A percentile compares a stretch with the other conserved stretches of the same genome.
Conservation (phyloP, 2,113 vertebrate species). For the Amphilophus citrinellus region DNA sequence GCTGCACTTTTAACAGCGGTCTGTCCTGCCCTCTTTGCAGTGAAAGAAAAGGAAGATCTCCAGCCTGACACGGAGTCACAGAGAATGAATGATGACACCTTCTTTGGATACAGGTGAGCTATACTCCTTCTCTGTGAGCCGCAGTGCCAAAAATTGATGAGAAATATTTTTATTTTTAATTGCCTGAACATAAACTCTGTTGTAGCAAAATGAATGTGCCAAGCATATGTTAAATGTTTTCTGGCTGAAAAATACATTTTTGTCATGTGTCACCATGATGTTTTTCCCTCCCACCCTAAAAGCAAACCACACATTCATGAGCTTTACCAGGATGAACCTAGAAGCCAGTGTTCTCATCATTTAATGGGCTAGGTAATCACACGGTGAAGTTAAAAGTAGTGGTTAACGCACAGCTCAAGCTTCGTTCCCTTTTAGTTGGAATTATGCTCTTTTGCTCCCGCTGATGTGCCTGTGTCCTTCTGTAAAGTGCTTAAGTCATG, state of each 20-base stretch:
- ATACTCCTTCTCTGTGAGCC: slow-evolving; percentile 19
- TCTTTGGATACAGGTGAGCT: slow-evolving; percentile 93
- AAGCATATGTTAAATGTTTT: slow-evolving; percentile 42
- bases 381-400: slow-evolving; percentile 63
- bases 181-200: slow-evolving; percentile 23
- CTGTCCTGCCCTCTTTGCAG: slow-evolving; percentile 72
- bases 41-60: slow-evolving; percentile 94
- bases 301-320: slow-evolving; percentile 71
- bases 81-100: slow-evolving; percentile 88
- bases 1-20: neutral
- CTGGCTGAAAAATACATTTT: slow-evolving; percentile 22
- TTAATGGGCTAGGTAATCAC: slow-evolving; percentile 74
- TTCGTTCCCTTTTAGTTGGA: slow-evolving; percentile 43
- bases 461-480: slow-evolving; percentile 31
- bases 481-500: slow-evolving; percentile 13
- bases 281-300: slow-evolving; percentile 71
- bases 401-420: slow-evolving; percentile 9
- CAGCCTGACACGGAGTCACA: slow-evolving; percentile 88
- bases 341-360: slow-evolving; percentile 61
- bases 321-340: slow-evolving; percentile 71
- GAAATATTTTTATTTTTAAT: slow-evolving; percentile 29
- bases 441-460: slow-evolving; percentile 23
- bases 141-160: slow-evolving; percentile 17
- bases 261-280: slow-evolving; percentile 57
- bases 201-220: slow-evolving; percentile 23